phyloP scores from a whole-genome alignment of 2,797 vertebrate genomes.

The Esox lucius region DNA sequence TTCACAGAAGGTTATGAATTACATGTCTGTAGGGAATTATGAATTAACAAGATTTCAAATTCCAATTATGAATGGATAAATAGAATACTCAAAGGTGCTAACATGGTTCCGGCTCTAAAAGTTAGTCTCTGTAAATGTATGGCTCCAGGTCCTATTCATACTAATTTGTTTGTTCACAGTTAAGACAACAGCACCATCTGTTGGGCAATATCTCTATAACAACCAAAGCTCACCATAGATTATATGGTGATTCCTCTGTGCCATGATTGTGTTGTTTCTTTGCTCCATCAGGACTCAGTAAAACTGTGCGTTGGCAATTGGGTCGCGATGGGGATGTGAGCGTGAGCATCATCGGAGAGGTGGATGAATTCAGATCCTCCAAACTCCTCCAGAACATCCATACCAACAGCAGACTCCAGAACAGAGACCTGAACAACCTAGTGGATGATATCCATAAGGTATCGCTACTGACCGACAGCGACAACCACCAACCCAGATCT shows the following conservation, averaged over 20 bases:
- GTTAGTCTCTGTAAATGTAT: too few species aligned
- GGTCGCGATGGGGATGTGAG: conserved; percentile 78
- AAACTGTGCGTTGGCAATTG: conserved; percentile 71
- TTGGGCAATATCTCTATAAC: conserved; percentile 51
- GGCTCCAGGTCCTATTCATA: not conserved
- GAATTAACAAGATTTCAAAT: too few species aligned
- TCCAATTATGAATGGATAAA: too few species aligned
- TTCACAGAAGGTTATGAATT: too few species aligned
- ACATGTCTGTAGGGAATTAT: too few species aligned
- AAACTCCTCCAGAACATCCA: conserved; percentile 65
- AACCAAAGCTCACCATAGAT: not conserved
- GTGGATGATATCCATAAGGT: conserved; percentile 60
- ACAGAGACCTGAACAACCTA: conserved; percentile 24
- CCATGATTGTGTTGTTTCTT: not conserved
- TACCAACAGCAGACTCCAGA: conserved; percentile 58
- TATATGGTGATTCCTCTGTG: not conserved
- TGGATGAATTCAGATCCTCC: conserved; percentile 70
- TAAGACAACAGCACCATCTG: conserved; percentile 60
- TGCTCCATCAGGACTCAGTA: conserved; percentile 42
- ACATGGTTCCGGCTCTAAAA: too few species aligned
- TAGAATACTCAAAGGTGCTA: too few species aligned
- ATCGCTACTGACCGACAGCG: conserved; percentile 54
- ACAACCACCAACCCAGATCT: conserved; percentile 48
- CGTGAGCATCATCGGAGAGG: conserved; percentile 72
- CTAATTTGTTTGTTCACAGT: conserved; percentile 27